phyloP scores from a whole-genome alignment of 2,113 vertebrate genomes.

The Anser cygnoides region DNA sequence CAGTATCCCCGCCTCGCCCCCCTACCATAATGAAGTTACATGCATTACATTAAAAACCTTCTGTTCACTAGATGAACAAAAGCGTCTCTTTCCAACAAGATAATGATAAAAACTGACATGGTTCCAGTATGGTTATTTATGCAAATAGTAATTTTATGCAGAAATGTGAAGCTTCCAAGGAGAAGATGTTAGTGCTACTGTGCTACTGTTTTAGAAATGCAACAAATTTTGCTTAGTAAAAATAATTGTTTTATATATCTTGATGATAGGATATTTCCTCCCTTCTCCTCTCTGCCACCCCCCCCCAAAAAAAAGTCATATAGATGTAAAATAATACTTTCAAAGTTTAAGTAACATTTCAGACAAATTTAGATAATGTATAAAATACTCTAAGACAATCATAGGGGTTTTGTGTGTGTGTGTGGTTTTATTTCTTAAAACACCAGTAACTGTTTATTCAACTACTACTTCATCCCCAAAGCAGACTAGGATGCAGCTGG shows the following conservation, averaged over 20 bases:
- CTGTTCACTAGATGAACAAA: not conserved
- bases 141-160: not conserved
- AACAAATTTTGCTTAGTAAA: not conserved
- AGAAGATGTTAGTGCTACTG: not conserved
- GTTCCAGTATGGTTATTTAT: not conserved
- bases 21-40: not conserved
- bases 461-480: not conserved
- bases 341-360: not conserved
- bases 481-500: not conserved
- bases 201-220: not conserved
- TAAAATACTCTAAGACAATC: not conserved
- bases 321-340: not conserved
- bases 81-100: not conserved
- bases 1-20: too few relatives aligned
- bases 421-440: not conserved
- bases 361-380: not conserved
- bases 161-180: not conserved
- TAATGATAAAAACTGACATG: not conserved
- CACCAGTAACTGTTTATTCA: not conserved
- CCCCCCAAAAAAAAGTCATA: not conserved
- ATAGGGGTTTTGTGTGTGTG: too few relatives aligned
- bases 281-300: too few relatives aligned
- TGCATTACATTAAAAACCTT: not conserved
- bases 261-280: not conserved
- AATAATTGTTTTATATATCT: not conserved